Evolutionary conservation across 2,888 invertebrate species (phyloP), one percentile per base, ranked within the genome.

Genomic region (Tetragonisca angustula): DNA sequence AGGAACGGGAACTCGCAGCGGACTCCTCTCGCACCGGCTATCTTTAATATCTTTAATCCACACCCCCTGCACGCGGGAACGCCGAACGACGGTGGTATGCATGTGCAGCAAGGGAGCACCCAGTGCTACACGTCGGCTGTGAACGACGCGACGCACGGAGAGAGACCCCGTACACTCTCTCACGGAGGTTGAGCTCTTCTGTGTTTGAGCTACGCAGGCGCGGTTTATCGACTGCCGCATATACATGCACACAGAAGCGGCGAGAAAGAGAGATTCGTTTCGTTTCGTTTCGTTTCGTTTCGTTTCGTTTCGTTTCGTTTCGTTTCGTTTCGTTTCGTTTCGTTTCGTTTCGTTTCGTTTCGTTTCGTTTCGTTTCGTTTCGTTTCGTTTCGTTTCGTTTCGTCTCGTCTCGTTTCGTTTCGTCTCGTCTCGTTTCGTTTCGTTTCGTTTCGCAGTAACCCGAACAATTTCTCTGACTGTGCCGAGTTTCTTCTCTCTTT

Each of bases 201-300:
- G 87, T 84, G 87, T 88, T 85, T 88, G 85, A 83, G 85, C 82
- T 91, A 91, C 93, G 93, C 93, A 92, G 84, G 91, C 93, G 92
- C 92, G 91, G 91, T 92, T 92, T 93, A 93, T 92, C 92, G 93
- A 93, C 92, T 93, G 87, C 88, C 87, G 90, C 90, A 88, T 90
- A 89, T 90, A 88, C 88, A 85, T 87, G 88, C n/a, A 19, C 27
- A 27, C 27, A 24, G 61, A 3, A 24, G 27, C 11, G 3, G 27
- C 2, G 15, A 36, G 65, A 65, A 54, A 43, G 54, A 80, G 62
- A 67, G 75, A 36, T 64, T 64, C 64, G 64, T 62, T 56, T 54
- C 54, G 36, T 36, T 56, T n/a, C 56, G 56, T 56, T n/a, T 13
- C 56, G n/a, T 56, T n/a, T n/a, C 56, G 56, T 56, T 56, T n/a